Evolutionary conservation across 2,888 invertebrate species (phyloP), one percentile per base, ranked within the genome.

Genomic region (Chloroclystis v-ata): DNA sequence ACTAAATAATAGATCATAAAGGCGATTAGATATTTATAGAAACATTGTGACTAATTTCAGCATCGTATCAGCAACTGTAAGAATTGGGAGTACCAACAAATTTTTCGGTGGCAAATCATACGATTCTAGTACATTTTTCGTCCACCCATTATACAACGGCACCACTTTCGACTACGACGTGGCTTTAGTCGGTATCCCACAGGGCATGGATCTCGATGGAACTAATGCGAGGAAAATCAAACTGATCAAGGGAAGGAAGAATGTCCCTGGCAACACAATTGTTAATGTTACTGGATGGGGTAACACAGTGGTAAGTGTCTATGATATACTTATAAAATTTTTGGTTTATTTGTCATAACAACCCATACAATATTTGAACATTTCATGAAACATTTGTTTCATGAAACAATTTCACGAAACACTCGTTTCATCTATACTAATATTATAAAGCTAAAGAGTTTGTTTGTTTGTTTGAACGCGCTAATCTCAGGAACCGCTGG

Each of bases 41-140:
- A n/a, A 4, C 5, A 20, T 20, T 5, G 5, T 20, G 5, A 20
- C 20, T 20, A 4, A 20, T 67, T 62, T 2, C 57, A 75, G 75
- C n/a, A 67, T 69, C 9, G 38, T 54, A 37, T 51, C 39, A 20
- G 61, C 56, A 0, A 60, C 57, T 9, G 61, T 79, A 1, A 71
- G 82, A 30, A 76, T 75, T 20, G 87, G 87, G 9, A 80, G 78
- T 28, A 57, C 69, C 0, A 30, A 60, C n/a, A 53, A 67, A n/a
- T 26, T 28, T 10, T 44, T 47, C 20, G 61, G 61, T 1, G 61
- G 61, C 0, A 28, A 14, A n/a, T 37, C 49, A 1, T 62, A 62
- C 40, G 14, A 46, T 1, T 41, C 55, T 1, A 37, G 11, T 0
- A 13, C 11, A 1, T 56, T 50, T 5, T 29, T 2, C 1, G n/a